Evolutionary conservation across 2,113 vertebrate genomes (phyloP).

Genomic region (Eclectus roratus): DNA sequence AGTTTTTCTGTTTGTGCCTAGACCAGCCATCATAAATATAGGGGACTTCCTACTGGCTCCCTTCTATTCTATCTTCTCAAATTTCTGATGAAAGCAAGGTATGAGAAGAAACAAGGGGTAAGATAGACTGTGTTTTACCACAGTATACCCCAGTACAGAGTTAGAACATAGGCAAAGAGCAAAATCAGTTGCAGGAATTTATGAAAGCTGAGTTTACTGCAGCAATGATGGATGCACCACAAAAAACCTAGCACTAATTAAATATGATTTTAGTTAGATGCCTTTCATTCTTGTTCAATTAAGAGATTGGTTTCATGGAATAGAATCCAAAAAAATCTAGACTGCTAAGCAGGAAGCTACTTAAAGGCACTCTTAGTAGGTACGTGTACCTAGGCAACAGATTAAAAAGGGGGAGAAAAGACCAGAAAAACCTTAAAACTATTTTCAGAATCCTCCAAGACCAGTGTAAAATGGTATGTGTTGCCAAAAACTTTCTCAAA

Average conservation of each 20-base stretch:
- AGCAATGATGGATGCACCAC: rapidly evolving
- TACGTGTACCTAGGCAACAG: not conserved
- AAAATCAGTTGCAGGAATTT: not conserved
- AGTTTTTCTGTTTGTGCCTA: not conserved
- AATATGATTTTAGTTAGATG: not conserved
- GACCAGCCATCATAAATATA: not conserved
- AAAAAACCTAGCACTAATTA: not conserved
- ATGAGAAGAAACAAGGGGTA: not conserved
- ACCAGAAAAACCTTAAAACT: not conserved
- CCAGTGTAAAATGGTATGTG: not conserved
- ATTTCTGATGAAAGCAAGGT: not conserved
- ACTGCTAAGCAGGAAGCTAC: not conserved
- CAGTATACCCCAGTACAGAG: not conserved
- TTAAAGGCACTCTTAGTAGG: not conserved
- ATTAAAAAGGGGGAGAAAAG: not conserved
- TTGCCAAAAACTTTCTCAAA: not conserved
- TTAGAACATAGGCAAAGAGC: not conserved
- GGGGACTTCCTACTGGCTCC: not conserved
- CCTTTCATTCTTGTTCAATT: not conserved
- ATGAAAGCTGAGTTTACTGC: not conserved
- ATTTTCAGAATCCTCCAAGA: not conserved
- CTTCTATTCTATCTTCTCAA: not conserved
- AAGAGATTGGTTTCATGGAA: not conserved
- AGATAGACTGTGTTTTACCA: not conserved
- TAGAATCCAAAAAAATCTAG: not conserved